These are phyloP conservation scores for Ptychoptera contaminata DNA, from an alignment of 2,888 invertebrate genomes.

Conservation along the genomic window DNA sequence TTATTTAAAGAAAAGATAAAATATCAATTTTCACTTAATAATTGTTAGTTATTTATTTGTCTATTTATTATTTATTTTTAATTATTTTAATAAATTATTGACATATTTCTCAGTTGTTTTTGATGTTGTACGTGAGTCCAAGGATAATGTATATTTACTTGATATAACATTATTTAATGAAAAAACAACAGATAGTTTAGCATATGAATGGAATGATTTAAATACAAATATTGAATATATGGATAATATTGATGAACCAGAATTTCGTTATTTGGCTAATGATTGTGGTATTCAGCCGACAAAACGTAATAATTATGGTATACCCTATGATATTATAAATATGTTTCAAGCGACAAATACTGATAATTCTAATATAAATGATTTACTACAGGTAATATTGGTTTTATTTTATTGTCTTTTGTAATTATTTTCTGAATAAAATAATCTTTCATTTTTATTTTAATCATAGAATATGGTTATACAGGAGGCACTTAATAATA, in stretches of 20 bases:
- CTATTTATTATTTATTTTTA: not conserved
- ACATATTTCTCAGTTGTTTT: slow-evolving; percentile 11
- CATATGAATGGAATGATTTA: slow-evolving; percentile 12
- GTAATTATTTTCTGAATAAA: too few relatives aligned
- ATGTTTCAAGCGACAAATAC: slow-evolving; percentile 7
- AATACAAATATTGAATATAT: slow-evolving; percentile 4
- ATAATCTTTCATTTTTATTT: too few relatives aligned
- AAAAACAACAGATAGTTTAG: slow-evolving; percentile 10
- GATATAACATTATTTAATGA: slow-evolving; percentile 14
- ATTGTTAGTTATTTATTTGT: slow-evolving; percentile 9
- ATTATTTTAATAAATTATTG: not conserved
- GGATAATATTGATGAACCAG: slow-evolving; percentile 10
- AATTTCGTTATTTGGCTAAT: slow-evolving; percentile 12
- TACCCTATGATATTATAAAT: slow-evolving; percentile 13
- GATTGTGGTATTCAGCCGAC: slow-evolving; percentile 14
- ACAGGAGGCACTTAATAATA: too few relatives aligned
- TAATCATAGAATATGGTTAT: too few relatives aligned
- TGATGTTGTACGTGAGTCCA: slow-evolving; percentile 12
- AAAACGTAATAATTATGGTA: slow-evolving; percentile 12
- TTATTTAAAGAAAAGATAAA: slow-evolving; percentile 14
- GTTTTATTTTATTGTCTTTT: too few relatives aligned
- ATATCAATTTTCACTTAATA: slow-evolving; percentile 10
- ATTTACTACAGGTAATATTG: too few relatives aligned
- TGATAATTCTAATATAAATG: not conserved
- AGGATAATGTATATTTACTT: slow-evolving; percentile 11